Percentiles rank a stretch among this genome's conserved stretches.
Conservation (phyloP, 2,888 invertebrate species). For the Metellina segmentata region DNA sequence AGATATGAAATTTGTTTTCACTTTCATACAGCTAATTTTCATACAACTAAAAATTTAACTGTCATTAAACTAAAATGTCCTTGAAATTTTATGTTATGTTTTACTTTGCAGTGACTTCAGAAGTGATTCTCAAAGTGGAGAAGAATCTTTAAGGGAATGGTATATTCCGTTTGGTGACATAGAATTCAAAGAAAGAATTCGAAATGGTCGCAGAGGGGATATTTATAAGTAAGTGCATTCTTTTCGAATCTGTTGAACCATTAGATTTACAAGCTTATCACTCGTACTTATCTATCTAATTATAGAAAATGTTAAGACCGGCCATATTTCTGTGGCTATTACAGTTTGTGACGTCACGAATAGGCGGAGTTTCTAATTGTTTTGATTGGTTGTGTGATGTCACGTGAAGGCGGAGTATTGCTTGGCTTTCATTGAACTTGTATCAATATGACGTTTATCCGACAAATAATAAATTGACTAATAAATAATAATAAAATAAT, state of each 20-base stretch:
- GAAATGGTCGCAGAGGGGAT: slow-evolving; percentile 79
- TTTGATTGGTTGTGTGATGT: too few relatives aligned
- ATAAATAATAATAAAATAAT: too few relatives aligned
- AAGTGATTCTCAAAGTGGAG: slow-evolving; percentile 60
- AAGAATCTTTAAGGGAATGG: slow-evolving; percentile 80
- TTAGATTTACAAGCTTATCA: not conserved
- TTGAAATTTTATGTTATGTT: not conserved
- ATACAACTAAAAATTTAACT: not conserved
- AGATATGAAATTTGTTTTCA: too few relatives aligned
- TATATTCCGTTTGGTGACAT: slow-evolving; percentile 81
- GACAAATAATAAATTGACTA: too few relatives aligned
- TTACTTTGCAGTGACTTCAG: slow-evolving; percentile 58
- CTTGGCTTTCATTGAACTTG: too few relatives aligned
- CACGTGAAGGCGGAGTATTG: too few relatives aligned
- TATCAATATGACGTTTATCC: too few relatives aligned
- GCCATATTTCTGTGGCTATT: too few relatives aligned
- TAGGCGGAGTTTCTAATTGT: too few relatives aligned
- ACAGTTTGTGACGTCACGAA: too few relatives aligned
- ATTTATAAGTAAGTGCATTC: slow-evolving; percentile 80
- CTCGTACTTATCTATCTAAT: not conserved
- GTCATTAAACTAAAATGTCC: not conserved
- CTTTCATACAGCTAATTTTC: too few relatives aligned
- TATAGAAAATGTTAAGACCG: too few relatives aligned
- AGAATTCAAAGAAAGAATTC: slow-evolving; percentile 79
- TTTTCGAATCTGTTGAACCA: not conserved